These are phyloP conservation scores for Palythoa grandiflora DNA, from an alignment of 92 coral and sea anemone genomes.

Conservation along the genomic window DNA sequence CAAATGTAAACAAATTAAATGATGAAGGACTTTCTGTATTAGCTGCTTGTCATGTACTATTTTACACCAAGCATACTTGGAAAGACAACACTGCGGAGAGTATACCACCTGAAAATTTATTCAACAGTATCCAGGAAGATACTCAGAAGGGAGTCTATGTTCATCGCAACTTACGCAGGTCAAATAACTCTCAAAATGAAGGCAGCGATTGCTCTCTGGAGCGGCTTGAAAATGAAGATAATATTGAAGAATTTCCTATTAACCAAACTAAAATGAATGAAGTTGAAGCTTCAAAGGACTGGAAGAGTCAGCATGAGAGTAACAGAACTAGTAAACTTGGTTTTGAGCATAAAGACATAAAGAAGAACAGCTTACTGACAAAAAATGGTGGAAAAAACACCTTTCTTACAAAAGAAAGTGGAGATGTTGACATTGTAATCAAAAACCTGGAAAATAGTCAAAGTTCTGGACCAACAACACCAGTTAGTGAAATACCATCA, in stretches of 20 bases:
- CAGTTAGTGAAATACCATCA: constrained; percentile 37
- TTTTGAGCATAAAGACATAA: neutral
- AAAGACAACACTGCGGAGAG: constrained; percentile 96
- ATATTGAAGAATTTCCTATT: neutral
- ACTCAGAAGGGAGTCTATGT: constrained; percentile 81
- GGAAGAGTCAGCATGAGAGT: neutral
- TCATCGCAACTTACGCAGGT: constrained; percentile 80
- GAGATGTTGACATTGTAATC: neutral
- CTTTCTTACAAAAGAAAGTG: neutral
- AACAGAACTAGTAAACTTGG: neutral
- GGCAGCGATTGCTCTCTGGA: neutral
- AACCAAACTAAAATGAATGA: neutral
- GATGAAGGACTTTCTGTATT: constrained; percentile 94
- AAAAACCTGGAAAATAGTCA: constrained; percentile 31
- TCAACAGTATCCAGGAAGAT: constrained; percentile 89
- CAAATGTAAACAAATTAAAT: constrained; percentile 94
- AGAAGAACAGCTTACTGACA: neutral
- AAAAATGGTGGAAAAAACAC: neutral
- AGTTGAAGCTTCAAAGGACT: neutral
- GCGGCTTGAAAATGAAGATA: neutral
- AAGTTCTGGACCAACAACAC: constrained; percentile 50
- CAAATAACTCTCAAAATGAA: constrained; percentile 20
- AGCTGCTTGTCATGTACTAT: constrained; percentile 98
- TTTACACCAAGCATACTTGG: constrained; percentile 99
- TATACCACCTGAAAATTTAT: constrained; percentile 82